Conservation (phyloP, 2,113 vertebrate species). For the Epinephelus fuscoguttatus region DNA sequence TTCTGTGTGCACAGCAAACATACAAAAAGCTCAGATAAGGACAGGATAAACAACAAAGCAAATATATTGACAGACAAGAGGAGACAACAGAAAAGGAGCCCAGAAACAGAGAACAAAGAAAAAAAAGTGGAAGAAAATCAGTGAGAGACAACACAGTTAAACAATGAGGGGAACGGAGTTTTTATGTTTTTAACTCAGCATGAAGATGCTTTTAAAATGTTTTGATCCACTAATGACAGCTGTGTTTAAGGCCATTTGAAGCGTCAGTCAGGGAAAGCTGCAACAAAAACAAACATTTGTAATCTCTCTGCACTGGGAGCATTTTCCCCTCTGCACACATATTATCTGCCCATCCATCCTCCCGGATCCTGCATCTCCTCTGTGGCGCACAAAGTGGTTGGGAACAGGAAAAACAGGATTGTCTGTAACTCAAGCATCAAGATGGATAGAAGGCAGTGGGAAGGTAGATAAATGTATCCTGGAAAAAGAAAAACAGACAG, state of each 20-base stretch:
- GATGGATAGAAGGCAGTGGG: conserved; percentile 29
- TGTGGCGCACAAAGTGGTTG: conserved; percentile 31
- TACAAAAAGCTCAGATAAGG: conserved; percentile 59
- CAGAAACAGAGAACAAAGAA: neutral
- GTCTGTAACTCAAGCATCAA: conserved; percentile 61
- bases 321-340: conserved; percentile 17
- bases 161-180: neutral
- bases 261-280: conserved; percentile 27
- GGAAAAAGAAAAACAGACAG: conserved; percentile 61
- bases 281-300: conserved; percentile 46
- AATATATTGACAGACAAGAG: conserved; percentile 40
- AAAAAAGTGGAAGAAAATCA: neutral
- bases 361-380: conserved; percentile 29
- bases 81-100: conserved; percentile 6
- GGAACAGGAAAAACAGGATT: conserved; percentile 62
- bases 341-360: conserved; percentile 33
- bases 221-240: conserved; percentile 22
- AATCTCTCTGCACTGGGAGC: neutral
- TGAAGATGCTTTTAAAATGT: conserved; percentile 36
- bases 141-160: neutral
- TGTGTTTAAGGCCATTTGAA: conserved; percentile 32
- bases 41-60: conserved; percentile 51
- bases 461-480: conserved; percentile 40
- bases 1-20: conserved; percentile 64
- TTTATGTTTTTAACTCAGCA: conserved; percentile 20